Conservation (phyloP, 64 coral and sea anemone genomes). For the Actinia equina region DNA sequence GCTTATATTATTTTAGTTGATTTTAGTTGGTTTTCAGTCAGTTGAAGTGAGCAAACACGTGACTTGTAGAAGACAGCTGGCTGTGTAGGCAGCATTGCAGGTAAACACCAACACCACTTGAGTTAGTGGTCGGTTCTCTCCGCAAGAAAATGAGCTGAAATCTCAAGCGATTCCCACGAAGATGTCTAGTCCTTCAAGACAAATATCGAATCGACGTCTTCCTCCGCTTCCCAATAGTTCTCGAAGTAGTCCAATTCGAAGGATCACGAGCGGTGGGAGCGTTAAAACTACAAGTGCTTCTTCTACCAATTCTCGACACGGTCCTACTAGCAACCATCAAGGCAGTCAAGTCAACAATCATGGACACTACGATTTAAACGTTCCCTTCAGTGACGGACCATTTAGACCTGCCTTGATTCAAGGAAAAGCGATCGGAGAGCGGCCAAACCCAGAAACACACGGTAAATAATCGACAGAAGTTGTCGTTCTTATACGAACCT, state of each 20-base stretch:
- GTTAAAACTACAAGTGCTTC: constrained; percentile 19
- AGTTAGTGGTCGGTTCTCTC: neutral
- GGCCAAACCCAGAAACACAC: constrained; percentile 1
- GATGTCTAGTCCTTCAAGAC: constrained; percentile 69
- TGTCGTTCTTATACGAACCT: neutral
- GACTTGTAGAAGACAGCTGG: neutral
- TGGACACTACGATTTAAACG: constrained; percentile 58
- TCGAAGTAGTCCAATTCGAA: constrained; percentile 16
- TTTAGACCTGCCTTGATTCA: constrained; percentile 56
- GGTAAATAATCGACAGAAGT: neutral
- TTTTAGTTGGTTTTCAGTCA: too few relatives aligned
- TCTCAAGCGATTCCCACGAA: neutral
- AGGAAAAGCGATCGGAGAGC: constrained; percentile 52
- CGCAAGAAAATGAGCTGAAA: neutral
- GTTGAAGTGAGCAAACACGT: neutral
- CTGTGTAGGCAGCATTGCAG: neutral
- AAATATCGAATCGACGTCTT: constrained; percentile 55
- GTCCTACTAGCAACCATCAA: constrained; percentile 38
- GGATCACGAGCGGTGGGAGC: constrained; percentile 39
- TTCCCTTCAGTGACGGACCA: constrained; percentile 50
- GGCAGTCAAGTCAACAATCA: constrained; percentile 46
- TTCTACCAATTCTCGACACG: constrained; percentile 23
- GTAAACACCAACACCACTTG: constrained; percentile 6
- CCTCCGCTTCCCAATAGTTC: constrained; percentile 55
- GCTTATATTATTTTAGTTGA: too few relatives aligned